Evolutionary conservation across 2,797 vertebrate species (phyloP), one percentile per base, ranked within the genome.

Genomic region (Lerista edwardsae): DNA sequence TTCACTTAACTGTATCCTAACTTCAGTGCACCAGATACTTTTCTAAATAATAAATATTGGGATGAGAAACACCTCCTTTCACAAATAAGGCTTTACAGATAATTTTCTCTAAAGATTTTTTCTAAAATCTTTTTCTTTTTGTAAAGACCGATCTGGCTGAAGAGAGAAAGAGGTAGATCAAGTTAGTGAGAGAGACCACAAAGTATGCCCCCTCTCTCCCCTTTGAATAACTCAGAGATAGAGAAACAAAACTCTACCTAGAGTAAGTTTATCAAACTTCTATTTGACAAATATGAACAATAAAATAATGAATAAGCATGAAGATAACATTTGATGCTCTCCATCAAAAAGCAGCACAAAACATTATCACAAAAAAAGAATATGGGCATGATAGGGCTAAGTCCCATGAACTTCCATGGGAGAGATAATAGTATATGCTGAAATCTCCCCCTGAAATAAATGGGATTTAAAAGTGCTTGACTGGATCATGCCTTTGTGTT

Each of bases 181-280:
- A 23, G 84, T 81, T 86, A 79, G 87, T 65, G 47, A 74, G 31
- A 78, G 39, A 74, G 59, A n/a, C 44, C 1, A 0, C 72, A 59
- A 84, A 75, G 9, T 31, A 44, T 19, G 27, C 31, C 21, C 15
- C 19, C 14, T 15, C 51, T 55, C 51, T 7, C 47, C 51, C 19
- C 15, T 55, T 4, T 17, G 2, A 68, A 68, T 25, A 82, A 76
- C 0, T 72, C 39, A 47, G n/a, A n/a, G n/a, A n/a, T n/a, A 76
- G 80, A 65, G 78, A 80, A 85, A 27, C 36, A 84, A 83, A 89
- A 88, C 75, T 90, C 34, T 15, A 36, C 72, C 83, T 84, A 82
- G 84, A 94, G 90, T 85, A 47, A 74, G 77, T 59, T 55, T 82
- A 69, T 89, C 7, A 83, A 86, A 73, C 82, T 80, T 85, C 61